A percentile compares a stretch with the other conserved stretches of the same genome.
These are phyloP conservation scores for Scomber japonicus DNA, from an alignment of 2,113 vertebrate genomes.

Conservation along the genomic window DNA sequence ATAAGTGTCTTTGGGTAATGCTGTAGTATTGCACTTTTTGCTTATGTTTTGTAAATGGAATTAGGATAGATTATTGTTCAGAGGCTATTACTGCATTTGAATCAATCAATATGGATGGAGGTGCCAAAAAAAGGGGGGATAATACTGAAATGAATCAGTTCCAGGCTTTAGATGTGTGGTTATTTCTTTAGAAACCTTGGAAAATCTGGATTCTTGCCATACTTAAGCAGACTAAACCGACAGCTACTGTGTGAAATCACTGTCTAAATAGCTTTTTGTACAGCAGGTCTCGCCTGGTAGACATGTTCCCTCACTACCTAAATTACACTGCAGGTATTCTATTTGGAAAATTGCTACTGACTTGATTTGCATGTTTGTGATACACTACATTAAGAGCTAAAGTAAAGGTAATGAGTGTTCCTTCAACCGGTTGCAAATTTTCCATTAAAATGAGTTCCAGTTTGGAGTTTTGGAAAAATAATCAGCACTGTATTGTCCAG, in stretches of 20 bases:
- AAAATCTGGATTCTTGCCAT: not conserved
- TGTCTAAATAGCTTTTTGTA: conserved; percentile 11
- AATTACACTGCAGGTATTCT: conserved; percentile 38
- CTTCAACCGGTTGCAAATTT: not conserved
- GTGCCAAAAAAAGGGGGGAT: not conserved
- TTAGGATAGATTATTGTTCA: not conserved
- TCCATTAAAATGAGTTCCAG: not conserved
- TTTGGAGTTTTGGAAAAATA: not conserved
- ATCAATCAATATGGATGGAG: not conserved
- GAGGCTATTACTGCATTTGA: not conserved
- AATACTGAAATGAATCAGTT: not conserved
- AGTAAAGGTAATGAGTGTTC: not conserved
- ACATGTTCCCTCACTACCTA: conserved; percentile 5
- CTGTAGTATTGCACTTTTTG: not conserved
- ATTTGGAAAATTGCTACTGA: conserved; percentile 27
- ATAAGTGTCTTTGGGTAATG: conserved; percentile 3
- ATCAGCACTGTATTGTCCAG: not conserved
- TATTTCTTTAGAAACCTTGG: not conserved
- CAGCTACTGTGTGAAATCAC: conserved; percentile 13
- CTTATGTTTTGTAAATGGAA: not conserved
- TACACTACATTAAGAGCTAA: conserved; percentile 10
- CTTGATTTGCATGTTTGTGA: conserved; percentile 31
- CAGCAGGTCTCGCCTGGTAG: not conserved
- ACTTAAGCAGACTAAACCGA: not conserved
- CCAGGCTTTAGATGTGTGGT: too few species aligned